These are phyloP conservation scores for Aricia agestis DNA, from an alignment of 1,140 invertebrate species.

Conservation along the genomic window DNA sequence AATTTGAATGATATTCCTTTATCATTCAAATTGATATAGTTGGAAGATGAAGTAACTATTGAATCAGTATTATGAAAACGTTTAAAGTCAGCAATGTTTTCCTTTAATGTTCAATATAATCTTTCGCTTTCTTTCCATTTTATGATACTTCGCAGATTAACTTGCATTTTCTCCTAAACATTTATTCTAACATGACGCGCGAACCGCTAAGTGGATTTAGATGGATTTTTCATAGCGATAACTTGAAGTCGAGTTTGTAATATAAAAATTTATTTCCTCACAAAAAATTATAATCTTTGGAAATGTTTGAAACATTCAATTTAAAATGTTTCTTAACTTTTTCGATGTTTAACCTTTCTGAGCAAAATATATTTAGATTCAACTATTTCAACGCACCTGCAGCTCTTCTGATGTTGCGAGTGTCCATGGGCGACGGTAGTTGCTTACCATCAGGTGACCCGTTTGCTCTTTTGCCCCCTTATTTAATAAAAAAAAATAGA, in stretches of 20 bases:
- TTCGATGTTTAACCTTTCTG: neutral
- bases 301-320: neutral
- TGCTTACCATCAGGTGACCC: too few species aligned
- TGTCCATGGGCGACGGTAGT: too few species aligned
- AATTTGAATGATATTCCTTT: too few species aligned
- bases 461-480: too few species aligned
- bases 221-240: constrained; percentile 14
- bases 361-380: neutral
- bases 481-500: too few species aligned
- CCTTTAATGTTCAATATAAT: neutral
- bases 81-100: too few species aligned
- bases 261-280: constrained; percentile 12
- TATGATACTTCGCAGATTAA: neutral
- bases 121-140: constrained; percentile 1
- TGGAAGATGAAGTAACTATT: too few species aligned
- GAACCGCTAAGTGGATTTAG: constrained; percentile 13
- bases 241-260: constrained; percentile 4
- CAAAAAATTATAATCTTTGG: neutral
- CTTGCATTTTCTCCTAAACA: constrained; percentile 15
- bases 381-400: neutral
- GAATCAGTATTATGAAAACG: too few species aligned
- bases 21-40: too few species aligned
- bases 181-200: constrained; percentile 15
- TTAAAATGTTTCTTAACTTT: neutral
- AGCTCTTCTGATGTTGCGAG: too few species aligned